Evolutionary conservation across 2,797 vertebrate species (phyloP).

Genomic region (Phrynocephalus guinanensis): DNA sequence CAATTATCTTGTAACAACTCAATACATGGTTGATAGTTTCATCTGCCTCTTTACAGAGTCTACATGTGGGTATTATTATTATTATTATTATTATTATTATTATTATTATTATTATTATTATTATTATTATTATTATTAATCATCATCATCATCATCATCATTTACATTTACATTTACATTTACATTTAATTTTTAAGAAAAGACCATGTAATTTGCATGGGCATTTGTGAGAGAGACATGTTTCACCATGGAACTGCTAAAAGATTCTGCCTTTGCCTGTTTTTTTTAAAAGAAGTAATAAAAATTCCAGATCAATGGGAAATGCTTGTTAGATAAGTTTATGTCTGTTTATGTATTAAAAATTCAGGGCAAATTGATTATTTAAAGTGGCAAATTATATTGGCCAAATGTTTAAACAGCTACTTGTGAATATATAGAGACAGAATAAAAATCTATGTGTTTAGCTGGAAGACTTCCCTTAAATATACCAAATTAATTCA

Average conservation of each 20-base stretch:
- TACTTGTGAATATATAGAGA: slow-evolving; percentile 78
- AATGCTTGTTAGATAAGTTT: slow-evolving; percentile 82
- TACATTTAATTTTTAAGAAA: slow-evolving; percentile 67
- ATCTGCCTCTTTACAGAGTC: no score
- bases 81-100: no score
- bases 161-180: not conserved
- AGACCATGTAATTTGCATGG: slow-evolving; percentile 77
- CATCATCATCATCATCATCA: no score
- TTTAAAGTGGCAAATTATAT: slow-evolving; percentile 84
- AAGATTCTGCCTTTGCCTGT: slow-evolving; percentile 83
- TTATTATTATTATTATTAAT: no score
- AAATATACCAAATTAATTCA: slow-evolving; percentile 54
- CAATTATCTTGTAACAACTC: no score
- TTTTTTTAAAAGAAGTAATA: slow-evolving; percentile 81
- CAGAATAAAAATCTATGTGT: slow-evolving; percentile 72
- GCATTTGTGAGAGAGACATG: slow-evolving; percentile 70
- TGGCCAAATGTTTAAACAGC: slow-evolving; percentile 82
- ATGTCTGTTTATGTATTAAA: slow-evolving; percentile 79
- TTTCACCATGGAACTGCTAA: slow-evolving; percentile 76
- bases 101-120: no score
- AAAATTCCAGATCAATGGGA: slow-evolving; percentile 83
- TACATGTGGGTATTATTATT: no score
- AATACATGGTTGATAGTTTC: no score
- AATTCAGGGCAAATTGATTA: slow-evolving; percentile 85
- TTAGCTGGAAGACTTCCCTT: slow-evolving; percentile 71